phyloP scores from a whole-genome alignment of 2,113 vertebrate genomes.

The Zosterops borbonicus region DNA sequence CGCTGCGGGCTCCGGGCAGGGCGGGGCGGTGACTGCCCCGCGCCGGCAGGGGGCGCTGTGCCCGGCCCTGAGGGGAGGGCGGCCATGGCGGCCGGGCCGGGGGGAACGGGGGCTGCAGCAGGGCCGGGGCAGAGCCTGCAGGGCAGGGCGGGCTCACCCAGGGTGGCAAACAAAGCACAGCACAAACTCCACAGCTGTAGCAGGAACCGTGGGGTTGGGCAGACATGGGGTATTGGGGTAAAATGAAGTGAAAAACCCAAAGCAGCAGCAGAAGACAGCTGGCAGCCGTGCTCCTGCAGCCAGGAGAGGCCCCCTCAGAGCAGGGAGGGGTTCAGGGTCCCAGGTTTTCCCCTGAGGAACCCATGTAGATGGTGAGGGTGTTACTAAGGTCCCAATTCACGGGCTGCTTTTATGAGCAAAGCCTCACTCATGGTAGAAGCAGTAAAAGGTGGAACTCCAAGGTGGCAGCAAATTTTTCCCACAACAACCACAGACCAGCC shows the following conservation, averaged over 20 bases:
- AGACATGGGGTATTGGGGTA: fast-evolving
- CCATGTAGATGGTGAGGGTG: background rate
- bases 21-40: background rate
- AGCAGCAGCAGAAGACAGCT: background rate
- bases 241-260: no score
- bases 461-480: background rate
- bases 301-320: background rate
- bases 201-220: fast-evolving
- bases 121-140: background rate
- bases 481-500: fast-evolving
- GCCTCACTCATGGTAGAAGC: background rate
- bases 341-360: background rate
- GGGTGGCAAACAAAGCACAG: background rate
- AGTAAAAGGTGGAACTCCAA: background rate
- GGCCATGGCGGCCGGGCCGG: no score
- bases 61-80: no score
- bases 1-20: background rate
- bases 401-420: background rate
- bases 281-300: background rate
- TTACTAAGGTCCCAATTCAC: background rate
- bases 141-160: background rate
- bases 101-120: no score
- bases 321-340: fast-evolving
- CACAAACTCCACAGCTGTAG: fast-evolving
- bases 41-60: background rate